Base-by-base conservation (phyloP, 2,888 invertebrate genomes). In the Gerris lacustris region DNA sequence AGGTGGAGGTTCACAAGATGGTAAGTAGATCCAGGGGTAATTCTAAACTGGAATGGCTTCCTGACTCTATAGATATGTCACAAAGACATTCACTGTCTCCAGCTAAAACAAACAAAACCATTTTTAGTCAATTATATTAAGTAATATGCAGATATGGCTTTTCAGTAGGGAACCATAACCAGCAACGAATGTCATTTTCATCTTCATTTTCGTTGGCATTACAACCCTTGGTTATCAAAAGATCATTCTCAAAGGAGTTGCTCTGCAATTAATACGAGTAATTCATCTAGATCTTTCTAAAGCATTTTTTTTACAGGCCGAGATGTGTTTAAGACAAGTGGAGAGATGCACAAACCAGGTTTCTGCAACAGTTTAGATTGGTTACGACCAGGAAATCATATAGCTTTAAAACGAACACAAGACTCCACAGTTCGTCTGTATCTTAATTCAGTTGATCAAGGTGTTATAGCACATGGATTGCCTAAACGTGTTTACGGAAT, bases 401-500 rank as follows among this genome's bases (percentile, higher is more conserved):
- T 91, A 47, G 91, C 92, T 0, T 80, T 94, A 43, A 88, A 90
- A 78, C 84, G 88, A 75, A 87, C 88, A 0, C 82, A 84, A 44
- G 89, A 91, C 73, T 86, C 87, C 7, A 84, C 85, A 31, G 83
- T 94, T 6, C 86, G 88, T 73, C 85, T 92, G 75, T 87, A 88
- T 76, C 84, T 93, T 71, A 94, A 95, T 80, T 90, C 91, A 0
- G 91, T 92, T 79, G 88, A 90, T 76, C 84, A 92, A 77, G 90
- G 90, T 55, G 83, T 88, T 6, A 88, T 87, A 47, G 90, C 91
- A 71, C 85, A 87, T 72, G 86, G 89, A 78, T 85, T 94, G 72
- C 91, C 92, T 5, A 91, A 90, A 82, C 89, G 88, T 82, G 87
- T 94, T 5, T 93, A 90, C 79, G 92, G 88, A 7, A 88, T 94